Base-by-base conservation (phyloP, 2,113 vertebrate species). In the Excalfactoria chinensis region DNA sequence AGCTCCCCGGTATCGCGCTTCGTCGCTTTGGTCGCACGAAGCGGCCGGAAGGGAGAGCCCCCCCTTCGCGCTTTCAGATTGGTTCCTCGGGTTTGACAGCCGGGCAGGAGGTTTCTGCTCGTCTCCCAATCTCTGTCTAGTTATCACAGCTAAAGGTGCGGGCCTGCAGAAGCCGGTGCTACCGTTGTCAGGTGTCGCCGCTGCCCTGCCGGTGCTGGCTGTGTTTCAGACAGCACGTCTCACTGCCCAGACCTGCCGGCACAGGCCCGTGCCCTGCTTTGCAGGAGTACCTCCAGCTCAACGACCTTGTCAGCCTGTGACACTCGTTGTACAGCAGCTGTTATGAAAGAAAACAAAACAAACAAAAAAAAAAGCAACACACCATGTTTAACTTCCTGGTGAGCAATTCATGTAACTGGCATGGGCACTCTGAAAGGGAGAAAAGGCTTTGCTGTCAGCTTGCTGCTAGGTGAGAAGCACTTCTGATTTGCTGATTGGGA, bases 331-430 rank as follows among this genome's bases (percentile, higher is more conserved):
- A 16, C 78, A 59, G 32, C 18, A 62, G 40, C 40, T 73, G 26
- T 6, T 49, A 4, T 4, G 40, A 81, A 90, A 86, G n/a, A 16
- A 28, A 58, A 72, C 74, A 91, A 84, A 35, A 15, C 21, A 49
- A 41, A 41, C 40, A 84, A 35, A 15, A 11, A 48, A 53, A 28
- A 28, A 53, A 26, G 13, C 23, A 49, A 15, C 51, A 30, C 30
- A 20, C 35, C 62, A 35, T 51, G 40, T 69, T 86, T 35, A 9
- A 28, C 58, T 81, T 94, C 19, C 11, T 4, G 14, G 0, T 4
- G 18, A 7, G 48, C 30, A 2, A 4, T 60, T 75, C 2, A 1
- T 3, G 3, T 66, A 56, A 22, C 26, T 71, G 59, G 25, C 0
- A 0, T 11, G 9, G 60, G 53, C 4, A 0, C 15, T 62, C 74